A percentile compares a stretch with the other conserved stretches of the same genome.
Conservation (phyloP, 2,888 invertebrate species). For the Aspidiotus destructor region DNA sequence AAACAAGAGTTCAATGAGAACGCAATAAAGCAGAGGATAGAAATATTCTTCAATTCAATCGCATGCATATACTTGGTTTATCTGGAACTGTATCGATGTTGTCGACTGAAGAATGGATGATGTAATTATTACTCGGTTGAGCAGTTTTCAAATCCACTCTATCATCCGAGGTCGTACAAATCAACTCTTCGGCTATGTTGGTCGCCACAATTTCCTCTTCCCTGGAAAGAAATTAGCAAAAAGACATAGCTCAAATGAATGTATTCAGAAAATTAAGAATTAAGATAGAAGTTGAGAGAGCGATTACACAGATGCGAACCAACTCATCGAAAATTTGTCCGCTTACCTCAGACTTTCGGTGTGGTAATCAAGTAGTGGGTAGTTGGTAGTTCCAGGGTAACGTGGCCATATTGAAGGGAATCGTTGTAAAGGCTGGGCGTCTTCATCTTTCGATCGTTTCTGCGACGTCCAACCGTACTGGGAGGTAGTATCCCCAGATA, state of each 20-base stretch:
- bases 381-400: conserved; percentile 3
- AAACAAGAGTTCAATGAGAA: neutral
- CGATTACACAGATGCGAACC: too few relatives aligned
- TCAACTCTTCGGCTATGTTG: conserved; percentile 19
- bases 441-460: neutral
- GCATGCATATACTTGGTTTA: conserved; percentile 18
- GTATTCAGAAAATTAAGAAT: neutral
- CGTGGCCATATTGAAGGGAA: conserved; percentile 15
- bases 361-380: conserved; percentile 11
- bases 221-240: neutral
- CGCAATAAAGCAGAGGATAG: neutral
- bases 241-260: neutral
- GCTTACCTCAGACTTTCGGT: conserved; percentile 20
- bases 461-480: neutral
- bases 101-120: conserved; percentile 13
- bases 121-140: conserved; percentile 18
- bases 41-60: neutral
- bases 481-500: neutral
- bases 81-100: conserved; percentile 3
- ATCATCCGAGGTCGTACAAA: conserved; percentile 7
- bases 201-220: conserved; percentile 26
- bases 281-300: neutral
- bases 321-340: too few relatives aligned
- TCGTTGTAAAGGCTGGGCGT: conserved; percentile 2
- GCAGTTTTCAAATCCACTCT: conserved; percentile 16